Percentiles rank a stretch among this genome's conserved stretches.
Conservation (phyloP, 2,888 invertebrate genomes). For the Aspidapion aeneum region DNA sequence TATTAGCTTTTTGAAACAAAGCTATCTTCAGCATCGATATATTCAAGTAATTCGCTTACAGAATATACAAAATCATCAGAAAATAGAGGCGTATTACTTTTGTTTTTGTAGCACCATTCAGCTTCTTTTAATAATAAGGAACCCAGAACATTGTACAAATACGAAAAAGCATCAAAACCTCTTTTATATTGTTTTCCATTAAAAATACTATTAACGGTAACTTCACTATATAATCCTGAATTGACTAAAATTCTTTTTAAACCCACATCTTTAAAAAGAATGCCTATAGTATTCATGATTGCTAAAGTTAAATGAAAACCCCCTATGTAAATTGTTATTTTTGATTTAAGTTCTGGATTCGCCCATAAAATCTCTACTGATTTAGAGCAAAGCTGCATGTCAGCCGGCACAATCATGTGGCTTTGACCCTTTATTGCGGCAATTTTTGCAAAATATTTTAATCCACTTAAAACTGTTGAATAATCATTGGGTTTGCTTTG, state of each 20-base stretch:
- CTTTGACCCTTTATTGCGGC: slow-evolving; percentile 16
- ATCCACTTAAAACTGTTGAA: too few relatives aligned
- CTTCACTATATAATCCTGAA: slow-evolving; percentile 16
- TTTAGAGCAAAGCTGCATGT: slow-evolving; percentile 22
- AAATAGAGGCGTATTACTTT: background rate
- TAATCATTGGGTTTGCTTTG: too few relatives aligned
- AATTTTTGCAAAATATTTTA: too few relatives aligned
- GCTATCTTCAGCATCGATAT: background rate
- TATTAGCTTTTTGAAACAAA: background rate
- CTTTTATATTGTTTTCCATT: background rate
- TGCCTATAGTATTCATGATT: slow-evolving; percentile 23
- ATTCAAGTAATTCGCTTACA: background rate
- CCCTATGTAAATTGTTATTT: slow-evolving; percentile 22
- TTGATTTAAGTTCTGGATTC: slow-evolving; percentile 18
- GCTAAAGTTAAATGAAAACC: slow-evolving; percentile 23
- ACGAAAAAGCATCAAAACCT: background rate
- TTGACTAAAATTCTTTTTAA: slow-evolving; percentile 13
- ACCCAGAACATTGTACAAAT: background rate
- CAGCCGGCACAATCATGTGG: slow-evolving; percentile 20
- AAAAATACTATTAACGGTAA: slow-evolving; percentile 2
- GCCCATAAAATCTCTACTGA: slow-evolving; percentile 24
- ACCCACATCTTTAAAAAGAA: slow-evolving; percentile 25
- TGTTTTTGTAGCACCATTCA: background rate
- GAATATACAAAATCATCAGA: background rate
- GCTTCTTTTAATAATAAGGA: background rate